phyloP scores from a whole-genome alignment of 2,888 invertebrate species.

The Andricus curvator region DNA sequence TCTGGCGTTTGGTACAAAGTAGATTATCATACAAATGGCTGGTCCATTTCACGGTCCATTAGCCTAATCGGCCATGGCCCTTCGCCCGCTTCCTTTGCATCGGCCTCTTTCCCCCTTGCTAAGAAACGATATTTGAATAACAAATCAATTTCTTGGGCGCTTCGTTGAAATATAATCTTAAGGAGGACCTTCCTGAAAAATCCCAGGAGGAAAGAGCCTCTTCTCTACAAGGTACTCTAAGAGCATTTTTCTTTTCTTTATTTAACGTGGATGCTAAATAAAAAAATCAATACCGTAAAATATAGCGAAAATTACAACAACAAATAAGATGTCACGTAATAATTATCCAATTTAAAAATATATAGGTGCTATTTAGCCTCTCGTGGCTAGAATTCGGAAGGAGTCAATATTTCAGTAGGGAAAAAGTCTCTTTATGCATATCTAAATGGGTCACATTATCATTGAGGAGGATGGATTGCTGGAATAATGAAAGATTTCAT shows the following conservation, averaged over 20 bases:
- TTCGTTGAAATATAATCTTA: slow-evolving; percentile 32
- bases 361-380: slow-evolving; percentile 5
- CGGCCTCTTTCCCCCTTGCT: slow-evolving; percentile 32
- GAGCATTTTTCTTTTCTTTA: background rate
- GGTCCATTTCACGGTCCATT: slow-evolving; percentile 67
- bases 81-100: slow-evolving; percentile 50
- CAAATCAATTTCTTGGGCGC: slow-evolving; percentile 66
- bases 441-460: slow-evolving; percentile 36
- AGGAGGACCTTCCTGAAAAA: background rate
- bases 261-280: background rate
- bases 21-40: slow-evolving; percentile 72
- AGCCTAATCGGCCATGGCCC: slow-evolving; percentile 66
- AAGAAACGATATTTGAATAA: slow-evolving; percentile 67
- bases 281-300: background rate
- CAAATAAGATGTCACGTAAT: background rate
- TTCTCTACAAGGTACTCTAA: background rate
- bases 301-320: no score
- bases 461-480: slow-evolving; percentile 20
- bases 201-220: background rate
- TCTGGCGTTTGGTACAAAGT: slow-evolving; percentile 60
- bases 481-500: slow-evolving; percentile 3
- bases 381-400: slow-evolving; percentile 13
- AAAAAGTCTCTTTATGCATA: slow-evolving; percentile 19
- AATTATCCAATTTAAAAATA: background rate
- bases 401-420: slow-evolving; percentile 13